Base-by-base conservation (phyloP, 2,888 invertebrate species). In the Venustoraphidia nigricollis region DNA sequence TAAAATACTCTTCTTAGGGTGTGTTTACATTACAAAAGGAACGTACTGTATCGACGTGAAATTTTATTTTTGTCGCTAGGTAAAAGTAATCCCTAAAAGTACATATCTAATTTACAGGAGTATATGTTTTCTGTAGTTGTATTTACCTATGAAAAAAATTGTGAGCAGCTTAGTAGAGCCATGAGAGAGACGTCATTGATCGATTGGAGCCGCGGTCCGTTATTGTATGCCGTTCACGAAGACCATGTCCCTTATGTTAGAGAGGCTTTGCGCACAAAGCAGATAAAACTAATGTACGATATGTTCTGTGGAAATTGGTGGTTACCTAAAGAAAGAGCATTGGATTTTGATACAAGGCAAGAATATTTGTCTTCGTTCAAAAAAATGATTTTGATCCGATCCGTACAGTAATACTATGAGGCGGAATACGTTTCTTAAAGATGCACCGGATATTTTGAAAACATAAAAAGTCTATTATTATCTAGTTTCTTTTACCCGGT, bases 191-290 rank as follows among this genome's bases (percentile, higher is more conserved):
- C 49, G n/a, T 41, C 37, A 34, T n/a, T 49, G 27, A 45, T 49
- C 10, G 45, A 49, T 34, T 49, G 49, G 49, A 35, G 6, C 2
- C 45, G 42, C 36, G 45, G 45, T 27, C 49, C 49, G 14, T 47
- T 41, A n/a, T 27, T 47, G 41, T 47, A 36, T 41, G 47, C 41
- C 14, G n/a, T 47, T 8, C 47, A 47, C 11, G 47, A 47, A 34
- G 41, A 47, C 11, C 47, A 47, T 9, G 42, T 41, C 2, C 37
- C 41, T 36, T 11, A 41, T 35, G 41, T 47, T 4, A 47, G 41
- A 42, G 36, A 47, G n/a, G 37, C 41, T 35, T 41, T 47, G 13
- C 8, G 38, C 38, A 13, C 11, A 11, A n/a, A n/a, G 38, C 13
- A 38, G 13, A 38, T 38, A 38, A 11, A 13, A 13, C 6, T 11